These are phyloP conservation scores for Lissocephala sabroskyi DNA, from an alignment of 2,888 invertebrate genomes.

Conservation along the genomic window DNA sequence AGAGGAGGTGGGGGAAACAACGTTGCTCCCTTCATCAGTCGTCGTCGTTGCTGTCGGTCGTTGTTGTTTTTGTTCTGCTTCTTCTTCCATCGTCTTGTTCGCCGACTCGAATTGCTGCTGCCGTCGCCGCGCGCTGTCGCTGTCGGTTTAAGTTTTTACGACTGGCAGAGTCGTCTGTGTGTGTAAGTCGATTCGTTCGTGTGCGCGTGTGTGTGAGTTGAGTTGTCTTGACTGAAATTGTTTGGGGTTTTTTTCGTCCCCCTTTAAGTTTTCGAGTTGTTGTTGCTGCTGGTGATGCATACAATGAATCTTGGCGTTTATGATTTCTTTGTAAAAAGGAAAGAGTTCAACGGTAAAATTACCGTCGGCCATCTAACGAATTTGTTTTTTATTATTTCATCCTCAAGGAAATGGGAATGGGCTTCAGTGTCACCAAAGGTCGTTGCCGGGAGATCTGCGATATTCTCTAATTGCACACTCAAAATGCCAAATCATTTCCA, in stretches of 20 bases:
- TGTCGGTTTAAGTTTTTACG: conserved; percentile 58
- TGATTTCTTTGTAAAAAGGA: conserved; percentile 21
- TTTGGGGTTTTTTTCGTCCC: conserved; percentile 30
- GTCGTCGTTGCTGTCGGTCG: conserved; percentile 16
- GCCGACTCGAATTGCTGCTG: conserved; percentile 48
- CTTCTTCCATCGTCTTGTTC: conserved; percentile 15
- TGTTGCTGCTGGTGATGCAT: conserved; percentile 15
- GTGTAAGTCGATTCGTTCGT: conserved; percentile 6
- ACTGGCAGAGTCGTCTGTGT: conserved; percentile 2
- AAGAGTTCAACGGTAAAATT: background rate
- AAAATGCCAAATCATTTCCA: background rate
- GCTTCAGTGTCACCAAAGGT: conserved; percentile 27
- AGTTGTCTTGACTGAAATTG: conserved; percentile 28
- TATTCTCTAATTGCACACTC: background rate
- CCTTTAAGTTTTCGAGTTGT: conserved; percentile 25
- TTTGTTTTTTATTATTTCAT: conserved; percentile 15
- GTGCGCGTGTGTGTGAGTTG: conserved; percentile 11
- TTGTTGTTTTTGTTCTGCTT: conserved; percentile 7
- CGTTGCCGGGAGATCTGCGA: background rate
- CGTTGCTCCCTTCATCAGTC: background rate
- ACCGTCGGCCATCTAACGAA: conserved; percentile 4
- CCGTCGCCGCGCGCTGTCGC: no score
- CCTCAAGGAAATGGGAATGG: no score
- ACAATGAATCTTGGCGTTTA: conserved; percentile 28
- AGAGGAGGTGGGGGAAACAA: no score